Evolutionary conservation across 2,888 invertebrate genomes (phyloP).

Genomic region (Zaprionus lineosus): DNA sequence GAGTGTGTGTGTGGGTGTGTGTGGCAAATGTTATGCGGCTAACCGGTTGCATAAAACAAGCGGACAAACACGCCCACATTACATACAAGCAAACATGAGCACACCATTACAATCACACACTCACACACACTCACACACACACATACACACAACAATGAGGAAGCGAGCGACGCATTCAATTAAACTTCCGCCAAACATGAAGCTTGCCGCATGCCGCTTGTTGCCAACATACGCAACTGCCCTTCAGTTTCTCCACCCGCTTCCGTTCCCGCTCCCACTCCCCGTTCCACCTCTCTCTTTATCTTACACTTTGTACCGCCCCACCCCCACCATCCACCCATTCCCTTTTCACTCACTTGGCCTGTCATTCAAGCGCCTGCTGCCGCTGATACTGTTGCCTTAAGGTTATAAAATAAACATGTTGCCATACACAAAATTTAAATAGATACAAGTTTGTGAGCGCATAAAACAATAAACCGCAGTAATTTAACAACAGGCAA

Average conservation of each 20-base stretch:
- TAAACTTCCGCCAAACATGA: slow-evolving; percentile 78
- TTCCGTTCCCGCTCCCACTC: slow-evolving; percentile 1
- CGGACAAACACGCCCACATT: slow-evolving; percentile 41
- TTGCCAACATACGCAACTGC: slow-evolving; percentile 26
- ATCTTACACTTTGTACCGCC: not conserved
- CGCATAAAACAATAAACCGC: slow-evolving; percentile 77
- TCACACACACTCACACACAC: slow-evolving; percentile 26
- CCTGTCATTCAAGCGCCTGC: slow-evolving; percentile 12
- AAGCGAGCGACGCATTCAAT: slow-evolving; percentile 73
- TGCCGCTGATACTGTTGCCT: slow-evolving; percentile 51
- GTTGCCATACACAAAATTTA: slow-evolving; percentile 81
- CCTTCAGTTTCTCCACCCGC: no score
- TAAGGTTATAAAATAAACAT: slow-evolving; percentile 81
- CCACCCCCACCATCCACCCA: not conserved
- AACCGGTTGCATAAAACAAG: slow-evolving; percentile 64
- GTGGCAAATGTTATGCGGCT: slow-evolving; percentile 73
- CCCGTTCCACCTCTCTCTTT: not conserved
- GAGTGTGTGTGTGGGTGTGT: no score
- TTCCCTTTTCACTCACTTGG: not conserved
- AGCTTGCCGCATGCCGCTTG: slow-evolving; percentile 51
- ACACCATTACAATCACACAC: slow-evolving; percentile 21
- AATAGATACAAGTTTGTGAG: slow-evolving; percentile 79
- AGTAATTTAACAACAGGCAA: slow-evolving; percentile 60
- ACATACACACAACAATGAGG: slow-evolving; percentile 22
- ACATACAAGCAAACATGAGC: no score